phyloP scores from a whole-genome alignment of 2,113 vertebrate species.

The Heterochromis multidens region DNA sequence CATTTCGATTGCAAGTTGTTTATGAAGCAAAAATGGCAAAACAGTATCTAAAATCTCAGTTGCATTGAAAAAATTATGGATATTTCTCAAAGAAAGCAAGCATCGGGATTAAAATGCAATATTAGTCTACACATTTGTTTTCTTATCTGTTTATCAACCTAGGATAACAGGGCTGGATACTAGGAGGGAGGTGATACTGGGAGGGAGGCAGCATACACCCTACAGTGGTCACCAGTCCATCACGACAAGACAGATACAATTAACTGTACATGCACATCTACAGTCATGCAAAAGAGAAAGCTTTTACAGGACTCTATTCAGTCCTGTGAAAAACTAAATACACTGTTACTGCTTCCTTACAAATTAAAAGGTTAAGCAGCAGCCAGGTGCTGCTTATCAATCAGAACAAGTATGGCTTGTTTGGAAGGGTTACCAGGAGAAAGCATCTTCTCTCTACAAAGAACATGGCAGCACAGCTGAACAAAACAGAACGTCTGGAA shows the following conservation, averaged over 20 bases:
- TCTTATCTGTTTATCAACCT: background rate
- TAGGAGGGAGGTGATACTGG: background rate
- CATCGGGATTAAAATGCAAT: accelerated
- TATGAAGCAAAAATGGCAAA: no score
- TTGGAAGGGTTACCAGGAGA: background rate
- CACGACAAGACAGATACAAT: background rate
- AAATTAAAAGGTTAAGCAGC: background rate
- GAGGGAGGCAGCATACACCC: background rate
- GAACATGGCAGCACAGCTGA: background rate
- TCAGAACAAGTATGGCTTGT: background rate
- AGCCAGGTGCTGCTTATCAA: background rate
- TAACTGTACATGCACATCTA: background rate
- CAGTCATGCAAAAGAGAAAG: no score
- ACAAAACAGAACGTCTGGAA: background rate
- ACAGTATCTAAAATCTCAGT: background rate
- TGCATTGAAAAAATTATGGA: background rate
- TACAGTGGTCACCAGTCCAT: background rate
- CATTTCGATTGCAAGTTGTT: no score
- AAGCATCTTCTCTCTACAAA: no score
- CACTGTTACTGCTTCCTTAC: background rate
- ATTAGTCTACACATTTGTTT: background rate
- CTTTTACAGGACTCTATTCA: no score
- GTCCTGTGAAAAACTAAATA: background rate
- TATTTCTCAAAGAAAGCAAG: background rate
- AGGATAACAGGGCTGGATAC: background rate